Evolutionary conservation across 2,888 invertebrate genomes (phyloP), one percentile per base, ranked within the genome.

Genomic region (Smittia sp.): DNA sequence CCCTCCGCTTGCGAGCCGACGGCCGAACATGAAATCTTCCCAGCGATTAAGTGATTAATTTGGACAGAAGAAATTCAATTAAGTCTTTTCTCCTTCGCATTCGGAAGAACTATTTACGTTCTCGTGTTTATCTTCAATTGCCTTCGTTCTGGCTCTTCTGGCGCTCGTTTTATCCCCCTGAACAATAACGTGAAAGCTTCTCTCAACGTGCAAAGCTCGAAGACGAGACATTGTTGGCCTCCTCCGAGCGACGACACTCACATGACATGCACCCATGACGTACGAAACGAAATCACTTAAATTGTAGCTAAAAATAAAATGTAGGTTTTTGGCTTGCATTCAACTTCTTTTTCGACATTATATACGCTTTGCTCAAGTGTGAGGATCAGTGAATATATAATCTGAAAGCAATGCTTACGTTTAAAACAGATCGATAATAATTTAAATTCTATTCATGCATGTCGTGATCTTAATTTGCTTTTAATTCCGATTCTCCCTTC

Each of bases 21-120:
- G 22, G 18, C 58, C n/a, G 18, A 58, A 4, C 58, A 58, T 58
- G 4, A 58, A 58, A 58, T 58, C 58, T 18, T n/a, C 46, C 11
- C 46, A 13, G 18, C 58, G 58, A 58, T 58, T 58, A 58, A 58
- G 58, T 58, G 58, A 58, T 58, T 58, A 58, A 58, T 58, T 58
- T 22, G 13, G 58, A 58, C 13, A 46, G 15, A 15, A 58, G n/a
- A 58, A 58, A 22, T 58, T 58, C 58, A 58, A 58, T 58, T 58
- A 20, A 58, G 20, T 4, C 15, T 15, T 39, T 13, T 39, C 13
- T 39, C 39, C 39, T 58, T 58, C 18, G 58, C 58, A 58, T 4
- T 58, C 58, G 18, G 6, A 20, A 3, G 13, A 18, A 58, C 20
- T 58, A 22, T 58, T 58, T 58, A 58, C 58, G 13, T 22, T 22